Evolutionary conservation across 1,140 invertebrate species (phyloP).

Genomic region (Ridgeia piscesae): DNA sequence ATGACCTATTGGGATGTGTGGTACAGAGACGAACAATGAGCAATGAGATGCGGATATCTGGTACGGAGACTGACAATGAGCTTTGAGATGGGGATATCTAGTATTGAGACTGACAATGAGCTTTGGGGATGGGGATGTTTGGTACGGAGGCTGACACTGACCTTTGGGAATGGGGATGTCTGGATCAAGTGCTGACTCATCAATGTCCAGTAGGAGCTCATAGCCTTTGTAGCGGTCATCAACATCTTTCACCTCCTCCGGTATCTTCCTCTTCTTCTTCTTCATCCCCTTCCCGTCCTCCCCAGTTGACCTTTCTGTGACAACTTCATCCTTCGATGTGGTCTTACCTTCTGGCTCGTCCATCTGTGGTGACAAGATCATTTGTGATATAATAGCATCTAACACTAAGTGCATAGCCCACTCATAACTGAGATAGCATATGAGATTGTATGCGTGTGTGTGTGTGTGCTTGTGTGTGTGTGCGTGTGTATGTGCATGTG

Average conservation of each 20-base stretch:
- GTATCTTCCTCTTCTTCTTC: neutral
- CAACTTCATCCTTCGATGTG: neutral
- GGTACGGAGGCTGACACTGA: neutral
- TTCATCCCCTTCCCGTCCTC: neutral
- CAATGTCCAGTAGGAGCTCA: conserved; percentile 44
- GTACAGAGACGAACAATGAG: too few species aligned
- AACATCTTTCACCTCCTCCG: neutral
- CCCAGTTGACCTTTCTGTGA: neutral
- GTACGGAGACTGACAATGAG: too few species aligned
- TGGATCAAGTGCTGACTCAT: conserved; percentile 39
- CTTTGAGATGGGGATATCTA: too few species aligned
- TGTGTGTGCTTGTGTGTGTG: too few species aligned
- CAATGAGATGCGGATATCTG: too few species aligned
- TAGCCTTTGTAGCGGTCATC: conserved; percentile 36
- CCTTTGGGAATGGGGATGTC: conserved; percentile 10
- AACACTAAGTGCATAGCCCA: too few species aligned
- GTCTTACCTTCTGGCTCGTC: neutral
- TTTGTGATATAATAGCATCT: too few species aligned
- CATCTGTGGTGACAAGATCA: neutral
- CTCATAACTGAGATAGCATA: too few species aligned
- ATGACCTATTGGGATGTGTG: too few species aligned
- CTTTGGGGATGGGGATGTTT: neutral
- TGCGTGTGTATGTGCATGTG: too few species aligned
- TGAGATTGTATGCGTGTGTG: neutral
- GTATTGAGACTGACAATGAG: neutral